Evolutionary conservation across 2,888 invertebrate species (phyloP).

Genomic region (Limulus polyphemus): DNA sequence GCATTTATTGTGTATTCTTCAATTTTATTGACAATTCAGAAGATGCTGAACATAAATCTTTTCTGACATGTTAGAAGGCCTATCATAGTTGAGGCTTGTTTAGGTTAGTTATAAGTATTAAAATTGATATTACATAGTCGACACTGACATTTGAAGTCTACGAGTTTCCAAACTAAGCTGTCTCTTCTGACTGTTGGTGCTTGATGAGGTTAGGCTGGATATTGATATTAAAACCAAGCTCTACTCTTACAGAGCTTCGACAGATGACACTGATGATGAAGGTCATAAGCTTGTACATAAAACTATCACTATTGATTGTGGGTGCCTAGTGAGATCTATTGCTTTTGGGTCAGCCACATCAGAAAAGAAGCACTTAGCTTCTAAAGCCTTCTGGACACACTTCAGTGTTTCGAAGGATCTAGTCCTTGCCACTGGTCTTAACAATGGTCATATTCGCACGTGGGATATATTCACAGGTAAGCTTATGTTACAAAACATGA

Average conservation of each 20-base stretch:
- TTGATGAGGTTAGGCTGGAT: no score
- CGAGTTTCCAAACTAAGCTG: no score
- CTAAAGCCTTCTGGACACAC: slow-evolving; percentile 33
- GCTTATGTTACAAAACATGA: slow-evolving; percentile 1
- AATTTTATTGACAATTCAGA: no score
- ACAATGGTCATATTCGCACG: slow-evolving; percentile 40
- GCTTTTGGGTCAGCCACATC: slow-evolving; percentile 40
- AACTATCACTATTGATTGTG: slow-evolving; percentile 36
- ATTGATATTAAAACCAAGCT: not conserved
- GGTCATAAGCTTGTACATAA: slow-evolving; percentile 25
- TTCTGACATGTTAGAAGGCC: no score
- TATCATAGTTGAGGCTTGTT: no score
- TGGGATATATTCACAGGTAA: slow-evolving; percentile 40
- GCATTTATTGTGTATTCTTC: no score
- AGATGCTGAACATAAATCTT: no score
- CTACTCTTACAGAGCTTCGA: slow-evolving; percentile 14
- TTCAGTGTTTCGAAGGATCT: slow-evolving; percentile 36
- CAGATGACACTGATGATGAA: slow-evolving; percentile 24
- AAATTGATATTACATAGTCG: no score
- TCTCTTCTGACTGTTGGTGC: no score
- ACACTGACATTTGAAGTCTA: no score
- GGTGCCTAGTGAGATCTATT: slow-evolving; percentile 39
- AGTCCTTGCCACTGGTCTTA: slow-evolving; percentile 41
- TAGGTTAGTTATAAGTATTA: no score
- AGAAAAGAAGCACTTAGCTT: slow-evolving; percentile 20